A percentile compares a stretch with the other conserved stretches of the same genome.
These are phyloP conservation scores for Melozone crissalis DNA, from an alignment of 2,113 vertebrate species.

Conservation along the genomic window DNA sequence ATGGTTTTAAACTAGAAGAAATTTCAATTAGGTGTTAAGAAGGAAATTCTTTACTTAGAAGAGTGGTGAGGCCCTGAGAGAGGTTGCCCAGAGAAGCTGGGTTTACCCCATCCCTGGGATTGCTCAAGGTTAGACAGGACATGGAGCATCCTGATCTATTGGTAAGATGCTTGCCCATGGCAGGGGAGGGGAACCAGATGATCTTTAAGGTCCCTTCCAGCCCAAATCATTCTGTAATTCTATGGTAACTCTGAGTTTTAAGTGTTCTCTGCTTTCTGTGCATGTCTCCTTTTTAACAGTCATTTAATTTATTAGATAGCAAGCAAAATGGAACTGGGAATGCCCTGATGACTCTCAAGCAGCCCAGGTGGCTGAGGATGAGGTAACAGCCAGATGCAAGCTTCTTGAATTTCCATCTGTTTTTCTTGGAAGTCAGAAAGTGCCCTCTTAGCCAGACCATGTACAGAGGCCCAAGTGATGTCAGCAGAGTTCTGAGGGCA, in stretches of 20 bases:
- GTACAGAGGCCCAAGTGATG: neutral
- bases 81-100: neutral
- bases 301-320: neutral
- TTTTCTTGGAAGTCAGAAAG: conserved; percentile 43
- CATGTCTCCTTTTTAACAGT: neutral
- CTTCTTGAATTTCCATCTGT: neutral
- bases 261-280: neutral
- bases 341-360: neutral
- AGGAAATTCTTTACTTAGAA: neutral
- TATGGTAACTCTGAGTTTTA: neutral
- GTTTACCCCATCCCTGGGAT: neutral
- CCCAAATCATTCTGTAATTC: neutral
- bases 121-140: neutral
- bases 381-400: conserved; percentile 41
- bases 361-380: neutral
- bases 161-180: neutral
- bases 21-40: neutral
- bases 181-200: neutral
- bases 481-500: neutral
- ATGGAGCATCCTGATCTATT: neutral
- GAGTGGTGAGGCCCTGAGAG: neutral
- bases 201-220: neutral
- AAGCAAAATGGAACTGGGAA: neutral
- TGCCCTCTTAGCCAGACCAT: neutral
- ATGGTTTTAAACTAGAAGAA: neutral